Evolutionary conservation across 2,888 invertebrate species (phyloP).

Genomic region (Lithophane semibrunnea): DNA sequence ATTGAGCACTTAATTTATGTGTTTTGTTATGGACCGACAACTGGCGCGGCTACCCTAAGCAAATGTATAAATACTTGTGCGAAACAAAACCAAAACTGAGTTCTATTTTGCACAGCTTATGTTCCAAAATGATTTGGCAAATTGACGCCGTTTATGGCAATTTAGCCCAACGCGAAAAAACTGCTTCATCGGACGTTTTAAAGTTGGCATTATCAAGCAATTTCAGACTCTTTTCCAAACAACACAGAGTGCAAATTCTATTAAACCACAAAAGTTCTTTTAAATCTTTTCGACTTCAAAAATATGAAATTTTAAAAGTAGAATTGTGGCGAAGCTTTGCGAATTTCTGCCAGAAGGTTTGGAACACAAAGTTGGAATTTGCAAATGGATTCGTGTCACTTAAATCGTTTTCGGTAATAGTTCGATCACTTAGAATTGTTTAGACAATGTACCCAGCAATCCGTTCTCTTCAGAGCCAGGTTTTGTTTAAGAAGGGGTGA

Average conservation of each 20-base stretch:
- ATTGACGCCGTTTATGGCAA: conserved; percentile 58
- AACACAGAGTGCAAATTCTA: conserved; percentile 67
- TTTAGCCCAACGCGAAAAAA: conserved; percentile 68
- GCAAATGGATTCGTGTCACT: conserved; percentile 37
- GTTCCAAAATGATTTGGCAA: conserved; percentile 54
- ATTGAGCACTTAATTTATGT: conserved; percentile 91
- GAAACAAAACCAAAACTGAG: conserved; percentile 58
- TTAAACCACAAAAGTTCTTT: conserved; percentile 64
- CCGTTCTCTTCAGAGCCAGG: conserved; percentile 87
- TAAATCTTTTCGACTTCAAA: conserved; percentile 73
- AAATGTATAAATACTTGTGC: conserved; percentile 68
- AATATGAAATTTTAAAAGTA: conserved; percentile 75
- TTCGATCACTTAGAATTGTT: conserved; percentile 86
- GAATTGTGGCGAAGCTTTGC: conserved; percentile 65
- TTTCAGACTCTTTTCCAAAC: conserved; percentile 64
- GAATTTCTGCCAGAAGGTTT: conserved; percentile 37
- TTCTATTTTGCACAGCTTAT: conserved; percentile 47
- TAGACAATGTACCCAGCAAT: conserved; percentile 87
- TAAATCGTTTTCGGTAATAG: conserved; percentile 72
- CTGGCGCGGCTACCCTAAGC: conserved; percentile 75
- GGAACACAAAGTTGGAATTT: conserved; percentile 46
- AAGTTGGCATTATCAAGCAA: conserved; percentile 69
- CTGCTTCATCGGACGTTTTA: conserved; percentile 83
- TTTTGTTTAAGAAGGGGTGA: conserved; percentile 87
- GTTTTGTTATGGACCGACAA: conserved; percentile 90